Evolutionary conservation across 2,888 invertebrate species (phyloP).

Genomic region (Chymomyza amoena): DNA sequence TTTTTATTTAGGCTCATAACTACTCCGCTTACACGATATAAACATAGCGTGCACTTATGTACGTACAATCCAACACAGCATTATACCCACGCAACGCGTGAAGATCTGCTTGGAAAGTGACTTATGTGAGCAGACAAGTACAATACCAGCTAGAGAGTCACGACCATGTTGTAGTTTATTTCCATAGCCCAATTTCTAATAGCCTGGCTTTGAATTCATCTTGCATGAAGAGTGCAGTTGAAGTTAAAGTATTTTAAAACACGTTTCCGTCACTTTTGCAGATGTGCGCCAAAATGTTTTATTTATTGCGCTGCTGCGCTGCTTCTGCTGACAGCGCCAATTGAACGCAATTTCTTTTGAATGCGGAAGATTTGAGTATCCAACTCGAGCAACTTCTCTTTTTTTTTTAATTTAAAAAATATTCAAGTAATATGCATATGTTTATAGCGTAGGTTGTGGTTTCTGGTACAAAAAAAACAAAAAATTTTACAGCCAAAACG

Average conservation of each 20-base stretch:
- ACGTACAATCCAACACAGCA: not conserved
- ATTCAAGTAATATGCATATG: slow-evolving; percentile 30
- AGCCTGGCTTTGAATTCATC: slow-evolving; percentile 17
- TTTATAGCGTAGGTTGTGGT: slow-evolving; percentile 19
- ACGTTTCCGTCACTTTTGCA: slow-evolving; percentile 25
- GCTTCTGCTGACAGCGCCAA: slow-evolving; percentile 24
- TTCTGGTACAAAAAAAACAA: not conserved
- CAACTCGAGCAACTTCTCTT: slow-evolving; percentile 5
- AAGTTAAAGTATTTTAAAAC: slow-evolving; percentile 12
- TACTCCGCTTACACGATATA: not conserved
- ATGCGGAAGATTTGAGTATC: slow-evolving; percentile 52
- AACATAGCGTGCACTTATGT: not conserved
- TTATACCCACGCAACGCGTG: not conserved
- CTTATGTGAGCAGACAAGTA: not conserved
- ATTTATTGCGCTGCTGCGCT: slow-evolving; percentile 26
- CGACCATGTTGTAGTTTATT: slow-evolving; percentile 13
- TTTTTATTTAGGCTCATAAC: not conserved
- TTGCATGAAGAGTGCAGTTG: slow-evolving; percentile 7
- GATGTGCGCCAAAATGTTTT: slow-evolving; percentile 28
- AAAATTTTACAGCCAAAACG: not conserved
- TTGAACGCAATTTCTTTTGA: slow-evolving; percentile 44
- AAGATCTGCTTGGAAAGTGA: not conserved
- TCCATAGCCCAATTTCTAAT: slow-evolving; percentile 36
- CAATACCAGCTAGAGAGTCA: slow-evolving; percentile 31
- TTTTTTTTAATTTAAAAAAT: slow-evolving; percentile 8